phyloP scores from a whole-genome alignment of 1,140 invertebrate species.

The Sarcophaga bullata region DNA sequence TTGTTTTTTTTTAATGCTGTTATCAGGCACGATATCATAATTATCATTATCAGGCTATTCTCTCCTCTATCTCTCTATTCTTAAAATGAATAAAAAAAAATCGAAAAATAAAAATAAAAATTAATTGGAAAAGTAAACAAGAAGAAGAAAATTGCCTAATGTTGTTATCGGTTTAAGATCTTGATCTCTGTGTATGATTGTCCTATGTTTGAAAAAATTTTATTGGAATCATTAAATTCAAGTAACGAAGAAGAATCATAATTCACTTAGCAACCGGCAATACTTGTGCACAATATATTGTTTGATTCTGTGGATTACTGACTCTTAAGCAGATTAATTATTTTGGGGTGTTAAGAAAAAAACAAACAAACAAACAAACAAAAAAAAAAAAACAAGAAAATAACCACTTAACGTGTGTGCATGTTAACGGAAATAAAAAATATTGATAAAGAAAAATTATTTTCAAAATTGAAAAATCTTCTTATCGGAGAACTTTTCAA shows the following conservation, averaged over 20 bases:
- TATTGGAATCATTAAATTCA: slow-evolving; percentile 16
- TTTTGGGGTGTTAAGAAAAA: background rate
- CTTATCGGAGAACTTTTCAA: no score
- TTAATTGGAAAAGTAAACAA: background rate
- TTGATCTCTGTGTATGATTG: background rate
- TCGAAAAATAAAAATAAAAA: background rate
- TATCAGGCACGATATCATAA: no score
- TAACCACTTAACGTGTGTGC: no score
- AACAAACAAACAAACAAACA: background rate
- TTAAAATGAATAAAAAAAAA: background rate
- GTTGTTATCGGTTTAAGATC: background rate
- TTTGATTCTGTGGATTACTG: background rate
- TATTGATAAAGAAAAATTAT: no score
- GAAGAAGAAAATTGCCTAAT: background rate
- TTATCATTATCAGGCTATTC: no score
- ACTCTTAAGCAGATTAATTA: background rate
- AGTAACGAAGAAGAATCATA: slow-evolving; percentile 3
- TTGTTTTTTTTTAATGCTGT: no score
- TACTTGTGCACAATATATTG: background rate
- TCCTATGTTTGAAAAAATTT: background rate
- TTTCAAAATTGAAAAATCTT: no score
- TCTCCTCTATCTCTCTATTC: no score
- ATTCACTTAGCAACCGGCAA: slow-evolving; percentile 11
- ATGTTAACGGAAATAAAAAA: no score
- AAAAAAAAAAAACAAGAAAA: no score